Conservation (phyloP, 2,113 vertebrate genomes). For the Tonatia bakeri region DNA sequence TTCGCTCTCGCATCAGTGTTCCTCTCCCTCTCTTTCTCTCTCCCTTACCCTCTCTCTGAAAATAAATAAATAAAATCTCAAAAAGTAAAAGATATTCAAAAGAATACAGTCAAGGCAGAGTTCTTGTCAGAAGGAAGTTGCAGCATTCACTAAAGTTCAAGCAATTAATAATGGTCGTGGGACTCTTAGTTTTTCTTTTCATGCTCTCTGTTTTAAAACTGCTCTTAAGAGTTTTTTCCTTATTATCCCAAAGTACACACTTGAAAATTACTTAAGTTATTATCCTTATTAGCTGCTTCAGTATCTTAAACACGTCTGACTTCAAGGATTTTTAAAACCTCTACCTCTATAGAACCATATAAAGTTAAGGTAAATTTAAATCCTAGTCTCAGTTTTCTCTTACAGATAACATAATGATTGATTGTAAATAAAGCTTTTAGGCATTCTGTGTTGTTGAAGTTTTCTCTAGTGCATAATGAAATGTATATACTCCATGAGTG, state of each 20-base stretch:
- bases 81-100: not conserved
- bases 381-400: not conserved
- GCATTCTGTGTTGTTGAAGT: not conserved
- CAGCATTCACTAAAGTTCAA: not conserved
- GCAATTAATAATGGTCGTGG: not conserved
- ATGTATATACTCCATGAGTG: not conserved
- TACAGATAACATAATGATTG: conserved; percentile 9
- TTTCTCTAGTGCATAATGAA: not conserved
- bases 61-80: too few relatives aligned
- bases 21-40: too few relatives aligned
- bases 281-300: not conserved
- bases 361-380: not conserved
- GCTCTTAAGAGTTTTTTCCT: rapidly evolving
- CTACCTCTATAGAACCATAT: not conserved
- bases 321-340: not conserved
- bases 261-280: conserved; percentile 29
- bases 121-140: not conserved
- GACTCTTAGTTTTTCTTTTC: not conserved
- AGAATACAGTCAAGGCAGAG: not conserved
- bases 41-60: too few relatives aligned
- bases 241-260: not conserved
- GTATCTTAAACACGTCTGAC: not conserved
- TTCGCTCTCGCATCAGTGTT: too few relatives aligned
- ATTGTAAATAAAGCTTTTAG: not conserved
- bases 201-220: not conserved